A percentile compares a stretch with the other conserved stretches of the same genome.
Conservation (phyloP, 2,797 vertebrate genomes). For the Psittacula derbiana region DNA sequence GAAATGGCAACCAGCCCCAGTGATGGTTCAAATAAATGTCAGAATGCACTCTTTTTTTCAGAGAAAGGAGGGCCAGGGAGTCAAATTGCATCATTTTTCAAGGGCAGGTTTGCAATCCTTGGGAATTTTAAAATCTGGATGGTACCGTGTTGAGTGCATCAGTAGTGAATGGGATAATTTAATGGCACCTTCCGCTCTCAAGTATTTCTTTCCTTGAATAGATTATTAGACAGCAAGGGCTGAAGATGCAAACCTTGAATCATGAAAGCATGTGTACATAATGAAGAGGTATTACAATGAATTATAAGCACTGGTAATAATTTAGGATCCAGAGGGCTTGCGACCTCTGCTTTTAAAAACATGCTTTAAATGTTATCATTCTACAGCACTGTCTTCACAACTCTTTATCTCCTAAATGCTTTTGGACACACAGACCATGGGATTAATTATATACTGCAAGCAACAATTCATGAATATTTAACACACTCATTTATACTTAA, state of each 20-base stretch:
- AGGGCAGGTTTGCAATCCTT: not conserved
- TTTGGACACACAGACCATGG: conserved; percentile 78
- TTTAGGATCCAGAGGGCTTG: conserved; percentile 29
- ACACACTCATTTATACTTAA: conserved; percentile 83
- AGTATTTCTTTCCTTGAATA: conserved; percentile 53
- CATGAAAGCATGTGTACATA: not conserved
- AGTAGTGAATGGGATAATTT: conserved; percentile 29
- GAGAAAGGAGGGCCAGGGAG: not conserved
- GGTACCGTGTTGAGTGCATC: not conserved
- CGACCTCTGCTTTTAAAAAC: conserved; percentile 55
- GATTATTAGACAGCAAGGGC: conserved; percentile 44
- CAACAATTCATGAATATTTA: conserved; percentile 86
- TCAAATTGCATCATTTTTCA: conserved; percentile 40
- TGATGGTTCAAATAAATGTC: not conserved
- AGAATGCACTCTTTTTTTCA: not conserved
- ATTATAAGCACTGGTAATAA: conserved; percentile 38
- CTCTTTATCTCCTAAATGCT: conserved; percentile 70
- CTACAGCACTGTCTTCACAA: conserved; percentile 27
- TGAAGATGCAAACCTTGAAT: conserved; percentile 40
- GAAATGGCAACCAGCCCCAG: conserved; percentile 1
- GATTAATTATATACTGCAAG: conserved; percentile 81
- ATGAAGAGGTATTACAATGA: conserved; percentile 22
- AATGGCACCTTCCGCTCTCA: conserved; percentile 38
- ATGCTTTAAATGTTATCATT: conserved; percentile 53
- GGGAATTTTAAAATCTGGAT: conserved; percentile 44